phyloP scores from a whole-genome alignment of 2,888 invertebrate species.

The Argynnis bischoffii region DNA sequence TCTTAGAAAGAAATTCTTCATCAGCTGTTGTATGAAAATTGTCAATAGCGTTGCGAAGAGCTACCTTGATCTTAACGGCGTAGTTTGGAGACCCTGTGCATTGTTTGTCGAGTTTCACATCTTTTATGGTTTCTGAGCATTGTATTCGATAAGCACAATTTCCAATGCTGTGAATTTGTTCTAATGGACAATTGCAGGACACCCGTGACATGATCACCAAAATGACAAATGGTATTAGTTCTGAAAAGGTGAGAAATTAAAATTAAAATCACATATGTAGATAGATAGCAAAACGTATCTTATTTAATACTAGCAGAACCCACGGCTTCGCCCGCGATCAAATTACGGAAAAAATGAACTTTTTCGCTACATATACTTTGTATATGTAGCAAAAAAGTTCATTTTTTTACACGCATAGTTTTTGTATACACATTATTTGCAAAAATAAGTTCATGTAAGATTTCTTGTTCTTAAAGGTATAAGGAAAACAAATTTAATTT shows the following conservation, averaged over 20 bases:
- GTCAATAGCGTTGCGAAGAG: slow-evolving; percentile 53
- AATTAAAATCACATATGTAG: no score
- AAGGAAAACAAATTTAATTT: no score
- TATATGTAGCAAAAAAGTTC: no score
- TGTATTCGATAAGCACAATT: slow-evolving; percentile 55
- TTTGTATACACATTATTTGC: no score
- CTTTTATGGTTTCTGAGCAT: slow-evolving; percentile 54
- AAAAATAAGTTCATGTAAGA: no score
- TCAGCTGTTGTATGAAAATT: slow-evolving; percentile 49
- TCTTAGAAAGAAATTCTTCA: slow-evolving; percentile 49
- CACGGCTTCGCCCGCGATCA: no score
- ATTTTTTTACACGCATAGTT: no score
- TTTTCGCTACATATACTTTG: no score
- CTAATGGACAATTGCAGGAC: slow-evolving; percentile 51
- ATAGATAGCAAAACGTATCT: not conserved
- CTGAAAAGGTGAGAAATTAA: slow-evolving; percentile 47
- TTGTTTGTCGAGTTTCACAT: slow-evolving; percentile 49
- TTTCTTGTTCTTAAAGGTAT: no score
- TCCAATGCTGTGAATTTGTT: slow-evolving; percentile 47
- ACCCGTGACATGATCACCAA: slow-evolving; percentile 45
- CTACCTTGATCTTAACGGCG: slow-evolving; percentile 56
- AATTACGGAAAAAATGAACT: no score
- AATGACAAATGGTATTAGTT: slow-evolving; percentile 43
- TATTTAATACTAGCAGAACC: no score
- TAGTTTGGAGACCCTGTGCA: slow-evolving; percentile 63